phyloP scores from a whole-genome alignment of 2,797 vertebrate species.

The Urosaurus nigricauda region DNA sequence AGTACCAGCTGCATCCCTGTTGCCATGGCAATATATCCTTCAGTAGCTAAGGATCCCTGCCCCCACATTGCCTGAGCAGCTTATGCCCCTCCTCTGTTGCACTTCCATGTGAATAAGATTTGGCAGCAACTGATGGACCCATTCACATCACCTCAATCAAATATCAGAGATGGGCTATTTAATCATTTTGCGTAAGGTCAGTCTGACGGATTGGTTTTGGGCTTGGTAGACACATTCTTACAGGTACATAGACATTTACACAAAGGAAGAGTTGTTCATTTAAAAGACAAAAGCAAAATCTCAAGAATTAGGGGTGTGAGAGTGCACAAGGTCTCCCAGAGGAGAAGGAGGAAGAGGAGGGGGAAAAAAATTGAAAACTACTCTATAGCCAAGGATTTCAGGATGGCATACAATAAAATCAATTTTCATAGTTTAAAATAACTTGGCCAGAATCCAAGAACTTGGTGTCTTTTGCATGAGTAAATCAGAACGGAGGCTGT shows the following conservation, averaged over 20 bases:
- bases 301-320: neutral
- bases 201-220: neutral
- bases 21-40: slow-evolving; percentile 16
- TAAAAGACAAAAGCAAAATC: neutral
- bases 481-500: too few relatives aligned
- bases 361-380: neutral
- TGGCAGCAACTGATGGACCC: neutral
- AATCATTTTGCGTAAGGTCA: neutral
- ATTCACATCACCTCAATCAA: too few relatives aligned
- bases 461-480: too few relatives aligned
- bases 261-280: neutral
- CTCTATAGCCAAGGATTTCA: too few relatives aligned
- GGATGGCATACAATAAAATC: too few relatives aligned
- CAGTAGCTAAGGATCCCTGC: slow-evolving; percentile 5
- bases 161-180: neutral
- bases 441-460: too few relatives aligned
- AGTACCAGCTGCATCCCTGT: slow-evolving; percentile 17
- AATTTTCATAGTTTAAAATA: too few relatives aligned
- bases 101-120: neutral
- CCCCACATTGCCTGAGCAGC: neutral
- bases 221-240: neutral
- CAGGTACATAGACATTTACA: neutral
- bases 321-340: neutral
- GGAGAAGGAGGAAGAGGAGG: neutral
- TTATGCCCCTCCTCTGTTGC: neutral